Evolutionary conservation across 2,797 vertebrate genomes (phyloP), one percentile per base, ranked within the genome.

Genomic region (Phalloptychus januarius): DNA sequence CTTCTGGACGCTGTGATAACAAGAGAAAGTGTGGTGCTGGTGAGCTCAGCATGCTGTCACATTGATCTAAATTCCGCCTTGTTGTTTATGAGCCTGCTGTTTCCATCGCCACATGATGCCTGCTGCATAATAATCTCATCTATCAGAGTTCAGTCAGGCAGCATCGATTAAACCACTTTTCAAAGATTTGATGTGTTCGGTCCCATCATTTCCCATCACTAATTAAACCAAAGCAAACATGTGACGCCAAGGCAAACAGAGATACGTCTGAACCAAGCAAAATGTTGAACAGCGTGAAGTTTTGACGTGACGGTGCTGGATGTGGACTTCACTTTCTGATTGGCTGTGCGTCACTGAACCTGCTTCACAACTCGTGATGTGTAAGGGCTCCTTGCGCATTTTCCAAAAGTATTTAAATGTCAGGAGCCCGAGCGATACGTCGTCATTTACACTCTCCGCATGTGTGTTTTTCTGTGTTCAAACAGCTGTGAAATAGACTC

Each of bases 401-500:
- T 71, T 76, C 83, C 79, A 85, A 69, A 75, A 87, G 83, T 87
- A 86, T 91, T 91, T 90, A 92, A 93, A 93, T 93, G 91, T 90
- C 89, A 93, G 75, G 48, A 40, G 89, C 90, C 56, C 69, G 11
- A 90, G 88, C 89, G 52, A 83, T 85, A 85, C 88, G 81, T 81
- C 74, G 54, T 85, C 86, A 90, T 89, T 89, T 87, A 90, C 84
- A 80, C 87, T 83, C 18, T 82, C 36, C 74, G 67, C 74, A 31
- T 86, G 76, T 82, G 56, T 86, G 79, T 81, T 80, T 79, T 79
- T 81, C 75, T 86, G 86, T 88, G 86, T 87, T 89, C 90, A 92
- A 91, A 93, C 89, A 89, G 85, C 87, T 90, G 90, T 93, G 90
- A 93, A 92, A 92, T 91, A 88, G 88, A 91, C 86, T 88, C 74